Conservation (phyloP, 2,797 vertebrate species). For the Masticophis lateralis region DNA sequence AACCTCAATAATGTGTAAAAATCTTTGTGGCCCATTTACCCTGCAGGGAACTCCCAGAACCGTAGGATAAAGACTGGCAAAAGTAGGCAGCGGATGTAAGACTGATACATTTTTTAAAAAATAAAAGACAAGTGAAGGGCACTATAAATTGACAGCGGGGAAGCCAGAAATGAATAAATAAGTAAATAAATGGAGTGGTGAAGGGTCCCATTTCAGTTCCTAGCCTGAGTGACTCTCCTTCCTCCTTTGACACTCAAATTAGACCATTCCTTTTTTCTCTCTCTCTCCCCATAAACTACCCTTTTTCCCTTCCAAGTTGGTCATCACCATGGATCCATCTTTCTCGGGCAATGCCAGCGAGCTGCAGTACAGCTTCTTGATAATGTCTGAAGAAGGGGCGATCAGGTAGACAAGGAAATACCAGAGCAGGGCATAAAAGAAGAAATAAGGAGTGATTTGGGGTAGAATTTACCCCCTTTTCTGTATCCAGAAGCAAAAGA, state of each 20-base stretch:
- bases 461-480: background rate
- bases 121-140: background rate
- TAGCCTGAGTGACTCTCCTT: background rate
- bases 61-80: background rate
- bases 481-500: background rate
- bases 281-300: fast-evolving
- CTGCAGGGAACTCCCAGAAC: background rate
- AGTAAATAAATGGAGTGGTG: background rate
- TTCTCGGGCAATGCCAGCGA: too few relatives aligned
- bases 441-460: background rate
- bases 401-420: background rate
- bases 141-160: background rate
- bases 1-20: background rate
- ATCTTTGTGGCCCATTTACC: background rate
- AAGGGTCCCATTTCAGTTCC: background rate
- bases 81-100: background rate
- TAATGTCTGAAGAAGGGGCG: background rate
- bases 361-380: too few relatives aligned
- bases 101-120: background rate
- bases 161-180: background rate
- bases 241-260: background rate
- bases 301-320: too few relatives aligned
- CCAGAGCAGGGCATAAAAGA: background rate
- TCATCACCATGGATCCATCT: background rate
- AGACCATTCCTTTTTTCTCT: fast-evolving